Base-by-base conservation (phyloP, 1,140 invertebrate genomes). In the Episyrphus balteatus region DNA sequence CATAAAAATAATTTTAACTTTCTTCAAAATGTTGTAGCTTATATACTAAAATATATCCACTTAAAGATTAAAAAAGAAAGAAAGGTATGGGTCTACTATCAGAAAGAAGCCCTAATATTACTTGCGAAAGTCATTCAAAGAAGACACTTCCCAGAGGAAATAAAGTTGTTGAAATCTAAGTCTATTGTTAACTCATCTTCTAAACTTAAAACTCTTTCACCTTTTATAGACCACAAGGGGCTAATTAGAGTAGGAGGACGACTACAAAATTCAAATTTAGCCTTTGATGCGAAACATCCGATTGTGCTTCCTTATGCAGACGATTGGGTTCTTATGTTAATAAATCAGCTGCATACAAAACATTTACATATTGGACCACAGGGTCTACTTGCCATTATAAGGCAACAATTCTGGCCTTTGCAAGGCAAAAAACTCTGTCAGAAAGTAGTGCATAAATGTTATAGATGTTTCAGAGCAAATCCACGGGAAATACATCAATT, bases 351-450 rank as follows among this genome's bases (percentile, higher is more conserved):
- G 12, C 15, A 42, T 42, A 42, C 18, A 17, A 42, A 11, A 15
- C 37, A 39, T 15, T 8, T 39, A 11, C 37, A 39, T 7, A 15
- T 39, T 39, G 37, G 37, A 18, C 40, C 13, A 19, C 40, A 42
- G 26, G 40, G 40, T 5, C n/a, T 42, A 13, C 40, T 17, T 18
- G 40, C 40, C 18, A 42, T 42, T 15, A 21, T 42, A n/a, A 42
- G 40, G 18, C 40, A 42, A 18, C 40, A 39, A 30, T 51, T 47
- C 34, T 49, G 48, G 48, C 18, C 36, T n/a, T 14, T 49, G 11
- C 2, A 31, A 13, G 47, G 47, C 9, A 44, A 13, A 31, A 13
- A 44, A 32, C n/a, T 44, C 30, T 18, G 32, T 14, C 26, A 14
- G 9, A 14, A 36, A 26, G 21, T 45, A 7, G 43, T 41, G 7